Conservation (phyloP, 2,888 invertebrate genomes). For the Spialia ferax region DNA sequence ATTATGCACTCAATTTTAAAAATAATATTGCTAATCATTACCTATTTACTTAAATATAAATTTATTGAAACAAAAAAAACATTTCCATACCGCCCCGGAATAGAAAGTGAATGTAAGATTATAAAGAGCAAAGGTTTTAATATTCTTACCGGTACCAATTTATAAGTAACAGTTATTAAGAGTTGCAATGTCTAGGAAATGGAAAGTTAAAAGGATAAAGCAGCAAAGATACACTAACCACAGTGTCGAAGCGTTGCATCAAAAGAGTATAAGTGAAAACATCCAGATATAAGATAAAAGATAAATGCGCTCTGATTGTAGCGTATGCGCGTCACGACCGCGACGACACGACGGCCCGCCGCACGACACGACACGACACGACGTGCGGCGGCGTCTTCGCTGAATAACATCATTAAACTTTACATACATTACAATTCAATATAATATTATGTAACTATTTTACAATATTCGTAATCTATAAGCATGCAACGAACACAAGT, state of each 20-base stretch:
- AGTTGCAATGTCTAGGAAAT: slow-evolving; percentile 26
- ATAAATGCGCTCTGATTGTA: slow-evolving; percentile 34
- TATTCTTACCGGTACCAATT: no score
- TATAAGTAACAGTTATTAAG: neutral
- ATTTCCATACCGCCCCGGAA: no score
- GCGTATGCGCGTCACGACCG: neutral
- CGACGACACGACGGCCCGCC: neutral
- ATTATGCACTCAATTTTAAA: no score
- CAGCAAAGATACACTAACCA: slow-evolving; percentile 34
- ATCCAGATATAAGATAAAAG: slow-evolving; percentile 43
- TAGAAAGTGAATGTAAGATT: no score
- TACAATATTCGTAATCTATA: slow-evolving; percentile 39
- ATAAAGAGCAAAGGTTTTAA: no score
- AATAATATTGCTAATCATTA: no score
- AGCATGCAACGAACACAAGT: slow-evolving; percentile 37
- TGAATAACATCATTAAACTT: slow-evolving; percentile 30
- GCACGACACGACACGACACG: no score
- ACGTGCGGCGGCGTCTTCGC: neutral
- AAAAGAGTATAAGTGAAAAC: slow-evolving; percentile 46
- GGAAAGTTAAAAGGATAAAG: slow-evolving; percentile 19
- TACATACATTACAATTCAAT: slow-evolving; percentile 36
- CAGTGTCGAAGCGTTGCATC: slow-evolving; percentile 35
- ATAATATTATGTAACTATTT: slow-evolving; percentile 31
- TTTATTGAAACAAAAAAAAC: no score
- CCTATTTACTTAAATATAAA: no score